Conservation (phyloP, 2,113 vertebrate genomes). For the Cebidichthys violaceus region DNA sequence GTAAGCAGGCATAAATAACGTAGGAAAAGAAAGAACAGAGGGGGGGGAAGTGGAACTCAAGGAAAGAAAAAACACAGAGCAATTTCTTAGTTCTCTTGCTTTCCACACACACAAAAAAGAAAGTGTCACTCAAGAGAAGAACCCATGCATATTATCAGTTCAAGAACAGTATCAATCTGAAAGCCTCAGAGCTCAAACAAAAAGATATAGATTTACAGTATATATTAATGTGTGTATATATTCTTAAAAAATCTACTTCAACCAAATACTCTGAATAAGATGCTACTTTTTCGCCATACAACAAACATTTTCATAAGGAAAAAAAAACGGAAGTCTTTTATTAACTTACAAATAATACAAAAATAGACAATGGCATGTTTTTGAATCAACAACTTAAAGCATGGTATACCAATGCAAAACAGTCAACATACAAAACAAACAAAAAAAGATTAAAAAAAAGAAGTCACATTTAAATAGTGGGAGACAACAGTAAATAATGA, state of each 20-base stretch:
- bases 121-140: slow-evolving; percentile 82
- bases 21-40: slow-evolving; percentile 88
- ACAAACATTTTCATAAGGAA: slow-evolving; percentile 86
- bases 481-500: slow-evolving; percentile 89
- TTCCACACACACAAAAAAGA: slow-evolving; percentile 68
- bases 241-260: slow-evolving; percentile 92
- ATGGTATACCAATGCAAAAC: slow-evolving; percentile 88
- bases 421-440: slow-evolving; percentile 78
- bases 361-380: slow-evolving; percentile 96
- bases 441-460: slow-evolving; percentile 62
- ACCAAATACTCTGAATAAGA: slow-evolving; percentile 98
- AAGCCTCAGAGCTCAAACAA: slow-evolving; percentile 89
- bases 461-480: slow-evolving; percentile 95
- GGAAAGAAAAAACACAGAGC: slow-evolving; percentile 83
- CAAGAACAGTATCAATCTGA: slow-evolving; percentile 92
- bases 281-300: slow-evolving; percentile 95
- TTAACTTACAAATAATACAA: slow-evolving; percentile 99
- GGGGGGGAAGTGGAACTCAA: slow-evolving; percentile 90
- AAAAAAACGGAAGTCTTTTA: slow-evolving; percentile 77
- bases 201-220: slow-evolving; percentile 84
- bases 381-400: slow-evolving; percentile 90
- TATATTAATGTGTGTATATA: slow-evolving; percentile 90
- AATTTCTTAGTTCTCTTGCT: slow-evolving; percentile 73
- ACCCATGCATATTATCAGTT: slow-evolving; percentile 97
- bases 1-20: slow-evolving; percentile 94